These are phyloP conservation scores for Tetragonula clypearis DNA, from an alignment of 1,140 invertebrate species.

Conservation along the genomic window DNA sequence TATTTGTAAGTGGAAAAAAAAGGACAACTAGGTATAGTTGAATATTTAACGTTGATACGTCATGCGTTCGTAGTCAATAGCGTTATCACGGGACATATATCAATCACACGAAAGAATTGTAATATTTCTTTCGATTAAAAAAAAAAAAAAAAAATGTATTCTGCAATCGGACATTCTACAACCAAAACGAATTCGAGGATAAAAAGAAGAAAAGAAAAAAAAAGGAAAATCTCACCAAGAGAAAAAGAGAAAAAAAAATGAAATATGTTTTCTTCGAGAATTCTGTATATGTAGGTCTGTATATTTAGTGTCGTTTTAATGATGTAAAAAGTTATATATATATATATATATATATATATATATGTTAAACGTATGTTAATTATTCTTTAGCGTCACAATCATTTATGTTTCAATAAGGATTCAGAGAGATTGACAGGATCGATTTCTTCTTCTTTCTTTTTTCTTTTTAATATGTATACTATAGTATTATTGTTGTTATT, in stretches of 20 bases:
- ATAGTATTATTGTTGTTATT: conserved; percentile 61
- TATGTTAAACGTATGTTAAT: conserved; percentile 21
- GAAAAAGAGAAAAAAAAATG: no score
- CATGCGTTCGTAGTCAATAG: conserved; percentile 6
- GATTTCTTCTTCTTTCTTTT: conserved; percentile 50
- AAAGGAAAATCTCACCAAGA: no score
- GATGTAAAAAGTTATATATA: conserved; percentile 11
- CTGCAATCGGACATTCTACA: neutral
- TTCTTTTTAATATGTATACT: conserved; percentile 20
- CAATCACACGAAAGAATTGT: neutral
- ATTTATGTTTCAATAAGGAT: conserved; percentile 1
- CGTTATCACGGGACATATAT: neutral
- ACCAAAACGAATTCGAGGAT: neutral
- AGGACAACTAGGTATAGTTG: conserved; percentile 9
- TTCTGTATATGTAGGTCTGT: neutral
- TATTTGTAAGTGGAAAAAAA: conserved; percentile 19
- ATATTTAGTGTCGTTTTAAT: conserved; percentile 13
- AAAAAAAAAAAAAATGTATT: neutral
- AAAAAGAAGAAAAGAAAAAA: neutral
- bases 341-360: conserved; percentile 5
- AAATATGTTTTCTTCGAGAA: neutral
- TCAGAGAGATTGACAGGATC: conserved; percentile 7
- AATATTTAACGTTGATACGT: conserved; percentile 32
- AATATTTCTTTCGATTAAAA: conserved; percentile 1
- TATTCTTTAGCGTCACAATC: conserved; percentile 8